Evolutionary conservation across 2,113 vertebrate genomes (phyloP).

Genomic region (Peucedramus taeniatus): DNA sequence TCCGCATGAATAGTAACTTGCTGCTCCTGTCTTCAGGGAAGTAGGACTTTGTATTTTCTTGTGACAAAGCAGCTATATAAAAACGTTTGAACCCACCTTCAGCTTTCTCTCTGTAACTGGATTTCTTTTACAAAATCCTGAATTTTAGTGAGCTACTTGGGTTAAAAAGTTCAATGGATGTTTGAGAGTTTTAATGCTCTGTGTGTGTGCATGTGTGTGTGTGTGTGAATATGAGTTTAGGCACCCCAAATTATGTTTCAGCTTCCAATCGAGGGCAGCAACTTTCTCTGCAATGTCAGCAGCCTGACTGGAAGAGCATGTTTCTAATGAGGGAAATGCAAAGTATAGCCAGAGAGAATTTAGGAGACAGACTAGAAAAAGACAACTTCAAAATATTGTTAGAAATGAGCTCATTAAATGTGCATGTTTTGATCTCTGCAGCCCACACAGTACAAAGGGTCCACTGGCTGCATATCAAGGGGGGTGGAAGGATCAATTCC

Average conservation of each 20-base stretch:
- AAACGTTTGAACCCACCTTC: background rate
- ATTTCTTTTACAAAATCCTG: background rate
- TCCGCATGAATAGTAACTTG: background rate
- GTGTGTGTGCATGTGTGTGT: background rate
- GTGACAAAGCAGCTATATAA: background rate
- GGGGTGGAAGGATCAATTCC: conserved; percentile 4
- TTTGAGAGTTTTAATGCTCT: background rate
- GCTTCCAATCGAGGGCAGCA: background rate
- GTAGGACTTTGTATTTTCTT: background rate
- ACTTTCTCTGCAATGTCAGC: background rate
- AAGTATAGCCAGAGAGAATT: conserved; percentile 40
- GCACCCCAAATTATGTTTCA: background rate
- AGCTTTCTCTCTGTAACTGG: background rate
- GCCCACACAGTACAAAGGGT: conserved; percentile 33
- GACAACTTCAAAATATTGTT: conserved; percentile 25
- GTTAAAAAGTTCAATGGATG: background rate
- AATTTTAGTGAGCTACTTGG: background rate
- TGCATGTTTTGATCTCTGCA: conserved; percentile 49
- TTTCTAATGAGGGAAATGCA: conserved; percentile 41
- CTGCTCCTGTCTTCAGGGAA: background rate
- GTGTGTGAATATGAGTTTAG: background rate
- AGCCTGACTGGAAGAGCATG: background rate
- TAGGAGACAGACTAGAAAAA: conserved; percentile 8
- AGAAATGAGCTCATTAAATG: conserved; percentile 39
- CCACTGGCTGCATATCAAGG: background rate